Base-by-base conservation (phyloP, 2,113 vertebrate species). In the Xenopus laevis region DNA sequence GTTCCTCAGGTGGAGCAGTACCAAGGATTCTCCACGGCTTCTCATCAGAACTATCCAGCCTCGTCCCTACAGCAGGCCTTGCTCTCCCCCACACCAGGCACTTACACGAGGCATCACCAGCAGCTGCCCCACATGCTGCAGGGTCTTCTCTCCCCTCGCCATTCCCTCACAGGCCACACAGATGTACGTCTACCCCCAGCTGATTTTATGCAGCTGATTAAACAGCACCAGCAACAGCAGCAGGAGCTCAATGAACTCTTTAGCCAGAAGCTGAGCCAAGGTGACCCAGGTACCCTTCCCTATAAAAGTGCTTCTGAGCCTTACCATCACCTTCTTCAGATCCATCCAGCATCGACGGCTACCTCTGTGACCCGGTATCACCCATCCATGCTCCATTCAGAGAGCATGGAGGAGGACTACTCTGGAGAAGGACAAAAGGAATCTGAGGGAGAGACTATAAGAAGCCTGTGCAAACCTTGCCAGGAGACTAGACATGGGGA, bases 371-470 rank as follows among this genome's bases (percentile, higher is more conserved):
- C 88, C 0, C 84, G 87, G 0, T 91, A 85, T 13, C 89, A 85
- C 78, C 79, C 90, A 0, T 75, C 84, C 64, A 87, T 98, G 77
- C 82, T 93, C 76, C 96, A 93, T 33, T 95, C 97, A 0, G 97
- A 98, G 90, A 98, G 97, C 91, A 99, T 99, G 97, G 97, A 99
- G 82, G 97, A 99, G 86, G 97, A 98, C 80, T 88, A 86, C 30
- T 79, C 77, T 0, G 87, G 86, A 10, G 88, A 90, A 76, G 90
- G 82, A 1, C 89, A 92, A 79, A 86, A 80, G 72, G 91, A 91
- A 0, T 72, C 81, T 81, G 95, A 95, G 84, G 84, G 92, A 3
- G 94, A 95, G 86, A 85, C 79, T 80, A 85, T 87, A 85, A 82
- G 80, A 55, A 58, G 94, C 17, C 84, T 93, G 87, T 87, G 89